Base-by-base conservation (phyloP, 2,113 vertebrate genomes). In the Corvus hawaiiensis region DNA sequence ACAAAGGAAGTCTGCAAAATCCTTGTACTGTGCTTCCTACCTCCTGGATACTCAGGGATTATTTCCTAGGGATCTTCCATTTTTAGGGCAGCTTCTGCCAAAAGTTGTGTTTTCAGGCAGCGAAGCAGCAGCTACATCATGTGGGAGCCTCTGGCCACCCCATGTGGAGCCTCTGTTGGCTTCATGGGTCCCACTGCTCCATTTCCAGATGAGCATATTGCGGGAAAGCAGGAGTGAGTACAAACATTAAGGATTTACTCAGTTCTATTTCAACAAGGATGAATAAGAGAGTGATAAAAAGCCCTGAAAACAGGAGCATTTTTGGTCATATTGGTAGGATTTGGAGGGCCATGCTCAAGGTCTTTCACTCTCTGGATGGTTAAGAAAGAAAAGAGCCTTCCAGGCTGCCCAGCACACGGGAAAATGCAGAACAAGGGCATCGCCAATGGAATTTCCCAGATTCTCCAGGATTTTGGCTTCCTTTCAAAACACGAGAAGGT, bases 101-200 rank as follows among this genome's bases (percentile, higher is more conserved):
- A 49, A 35, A 66, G 13, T 44, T 39, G 12, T 32, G 7, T 75
- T 72, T 52, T 30, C 16, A 44, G 49, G 73, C 49, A 58, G 49
- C 23, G 26, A 30, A 91, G 67, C 21, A 39, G 37, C 1, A 8
- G 46, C 10, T 32, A 6, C 41, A 30, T 8, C 24, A 32, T 13
- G 16, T 24, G 30, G n/a, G 37, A 83, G 24, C 54, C 59, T 30
- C 49, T 11, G 20, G 28, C 26, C 69, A 66, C 28, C 37, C 33
- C 33, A 56, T 0, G 0, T 37, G 3, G 13, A 67, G 8, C 20
- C 33, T 63, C 22, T 4, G 3, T 14, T 52, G 41, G 35, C 4
- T 10, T 48, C 32, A 37, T 3, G 13, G 16, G 22, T 72, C n/a
- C 27, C 17, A 1, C 61, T 20, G 27, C 51, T 76, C 9, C 1